Conservation (phyloP, 2,113 vertebrate species). For the Camelus dromedarius region DNA sequence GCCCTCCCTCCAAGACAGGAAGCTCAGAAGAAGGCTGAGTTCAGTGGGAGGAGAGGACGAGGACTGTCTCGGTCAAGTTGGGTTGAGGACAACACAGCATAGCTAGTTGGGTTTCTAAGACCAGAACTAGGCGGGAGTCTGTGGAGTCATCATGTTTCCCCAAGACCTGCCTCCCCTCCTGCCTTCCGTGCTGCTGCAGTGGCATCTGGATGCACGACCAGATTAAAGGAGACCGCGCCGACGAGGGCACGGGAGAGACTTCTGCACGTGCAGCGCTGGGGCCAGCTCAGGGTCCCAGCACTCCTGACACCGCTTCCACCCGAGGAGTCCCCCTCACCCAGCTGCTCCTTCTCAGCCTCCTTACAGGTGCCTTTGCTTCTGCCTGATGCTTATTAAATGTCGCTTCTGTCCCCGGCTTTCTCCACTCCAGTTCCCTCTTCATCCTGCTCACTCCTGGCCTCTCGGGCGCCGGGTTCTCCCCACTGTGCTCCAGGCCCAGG, state of each 20-base stretch:
- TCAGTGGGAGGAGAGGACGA: background rate
- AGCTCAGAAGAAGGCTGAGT: background rate
- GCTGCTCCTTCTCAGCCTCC: background rate
- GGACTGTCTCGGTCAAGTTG: background rate
- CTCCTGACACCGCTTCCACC: background rate
- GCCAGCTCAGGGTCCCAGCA: background rate
- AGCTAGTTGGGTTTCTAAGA: background rate
- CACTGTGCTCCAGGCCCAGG: rapidly evolving
- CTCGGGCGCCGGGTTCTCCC: background rate
- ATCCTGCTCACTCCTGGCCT: background rate
- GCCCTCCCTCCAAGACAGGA: no score
- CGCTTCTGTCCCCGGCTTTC: background rate
- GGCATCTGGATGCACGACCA: background rate
- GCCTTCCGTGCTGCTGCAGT: no score
- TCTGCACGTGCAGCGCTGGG: background rate
- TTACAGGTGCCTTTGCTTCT: background rate
- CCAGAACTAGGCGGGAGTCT: background rate
- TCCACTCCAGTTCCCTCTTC: background rate
- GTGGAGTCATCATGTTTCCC: background rate
- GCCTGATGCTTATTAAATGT: background rate
- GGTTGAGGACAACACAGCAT: background rate
- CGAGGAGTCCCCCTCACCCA: rapidly evolving
- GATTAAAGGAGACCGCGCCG: background rate
- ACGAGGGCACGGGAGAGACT: background rate
- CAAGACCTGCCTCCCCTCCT: background rate